Evolutionary conservation across 2,797 vertebrate genomes (phyloP), one percentile per base, ranked within the genome.

Genomic region (Poeciliopsis turneri): DNA sequence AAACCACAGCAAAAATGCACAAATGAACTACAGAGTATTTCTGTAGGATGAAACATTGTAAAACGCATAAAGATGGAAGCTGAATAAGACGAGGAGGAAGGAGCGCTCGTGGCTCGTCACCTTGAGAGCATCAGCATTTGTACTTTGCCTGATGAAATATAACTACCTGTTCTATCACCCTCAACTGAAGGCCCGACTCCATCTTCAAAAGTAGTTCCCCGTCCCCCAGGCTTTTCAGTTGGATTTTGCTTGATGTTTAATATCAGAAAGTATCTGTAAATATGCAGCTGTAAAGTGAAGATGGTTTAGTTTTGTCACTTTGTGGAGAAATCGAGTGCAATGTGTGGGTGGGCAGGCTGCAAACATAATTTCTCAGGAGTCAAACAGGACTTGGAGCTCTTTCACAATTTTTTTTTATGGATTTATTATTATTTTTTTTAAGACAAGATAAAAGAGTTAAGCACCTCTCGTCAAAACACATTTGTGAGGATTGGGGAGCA

Each of bases 81-180:
- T 75, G 81, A 83, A 81, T 78, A 79, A 81, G 47, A 70, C 5
- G 16, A 61, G 68, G 55, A 47, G 81, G 84, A 80, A 87, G 74
- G 51, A 82, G 89, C 1, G 80, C 89, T 85, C 85, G 74, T 75
- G 89, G 91, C 88, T 85, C 92, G 89, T 94, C 89, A 88, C 93
- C 88, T 88, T 85, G 89, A 90, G 92, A 91, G 90, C 91, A 90
- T 91, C 90, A 88, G 90, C 88, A 93, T 84, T 90, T 87, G 87
- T 92, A 89, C 83, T 85, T 61, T 82, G 90, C 88, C 88, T 90
- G 82, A 89, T 91, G 88, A 89, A 92, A 88, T 84, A 89, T 85
- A 84, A 89, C 91, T 93, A 90, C 92, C 92, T 92, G 89, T 91
- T 91, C 91, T 79, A 90, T 94, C 92, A 92, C 93, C 91, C 90